Evolutionary conservation across 2,888 invertebrate species (phyloP), one percentile per base, ranked within the genome.

Genomic region (Pilophorus perplexus): DNA sequence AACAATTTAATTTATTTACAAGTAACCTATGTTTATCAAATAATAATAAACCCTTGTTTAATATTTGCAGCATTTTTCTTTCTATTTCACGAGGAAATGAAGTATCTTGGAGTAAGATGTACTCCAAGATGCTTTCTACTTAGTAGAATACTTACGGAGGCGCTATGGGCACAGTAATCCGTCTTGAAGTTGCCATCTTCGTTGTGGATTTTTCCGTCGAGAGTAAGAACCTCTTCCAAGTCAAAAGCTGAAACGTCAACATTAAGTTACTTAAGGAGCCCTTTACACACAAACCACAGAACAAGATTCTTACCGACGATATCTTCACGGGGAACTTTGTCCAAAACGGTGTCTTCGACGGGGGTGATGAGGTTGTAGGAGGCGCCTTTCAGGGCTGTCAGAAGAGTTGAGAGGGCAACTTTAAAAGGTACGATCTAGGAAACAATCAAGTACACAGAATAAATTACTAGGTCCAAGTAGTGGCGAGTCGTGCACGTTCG

Each of bases 341-440:
- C 62, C 3, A 62, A 10, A 33, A 46, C 62, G 12, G 48, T 5
- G 33, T 25, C 55, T 12, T 44, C 16, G 18, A 67, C 44, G 3
- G 64, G 57, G 14, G 64, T 65, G 40, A 59, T 40, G 20, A 66
- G 44, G 16, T 46, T 28, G 44, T 66, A 46, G 33, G 25, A 38
- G 18, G 50, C 40, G 23, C 64, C 54, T 65, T 27, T 65, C 25
- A 52, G 18, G 10, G 38, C 42, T 2, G 52, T 28, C 42, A 22
- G 25, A 3, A 65, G 2, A 18, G 12, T 18, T 2, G n/a, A 27
- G n/a, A 65, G 16, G 16, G 28, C 3, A 5, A 23, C 54, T 23
- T 27, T 40, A 10, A 16, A 18, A 6, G 46, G 62, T 20, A 62
- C 46, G 6, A 46, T 18, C 62, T 62, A 20, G 12, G 40, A 57